A percentile compares a stretch with the other conserved stretches of the same genome.
phyloP scores from a whole-genome alignment of 2,113 vertebrate species.

The Entelurus aequoreus region DNA sequence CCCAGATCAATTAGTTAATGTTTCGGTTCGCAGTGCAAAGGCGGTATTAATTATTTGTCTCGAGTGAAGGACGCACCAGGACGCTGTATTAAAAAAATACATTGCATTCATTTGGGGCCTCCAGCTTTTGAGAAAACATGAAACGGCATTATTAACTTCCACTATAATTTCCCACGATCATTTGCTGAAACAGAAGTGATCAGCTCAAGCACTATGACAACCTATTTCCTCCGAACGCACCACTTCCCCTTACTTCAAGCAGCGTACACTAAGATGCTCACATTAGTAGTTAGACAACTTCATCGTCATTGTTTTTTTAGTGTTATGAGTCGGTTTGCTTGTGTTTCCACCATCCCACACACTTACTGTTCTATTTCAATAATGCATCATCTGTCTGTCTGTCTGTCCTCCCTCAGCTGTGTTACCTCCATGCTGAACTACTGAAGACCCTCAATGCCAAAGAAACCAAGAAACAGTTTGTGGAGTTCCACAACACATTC shows the following conservation, averaged over 20 bases:
- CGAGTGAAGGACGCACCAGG: neutral
- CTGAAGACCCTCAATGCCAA: conserved; percentile 75
- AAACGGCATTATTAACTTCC: neutral
- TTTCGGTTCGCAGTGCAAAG: too few species aligned
- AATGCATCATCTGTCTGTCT: too few species aligned
- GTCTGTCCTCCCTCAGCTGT: conserved; percentile 71
- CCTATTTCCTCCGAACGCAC: neutral
- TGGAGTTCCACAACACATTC: conserved; percentile 83
- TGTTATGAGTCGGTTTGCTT: neutral
- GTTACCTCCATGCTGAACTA: conserved; percentile 83
- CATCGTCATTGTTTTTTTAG: neutral
- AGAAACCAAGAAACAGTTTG: conserved; percentile 84
- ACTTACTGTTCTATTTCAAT: neutral
- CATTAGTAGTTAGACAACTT: neutral
- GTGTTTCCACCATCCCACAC: neutral
- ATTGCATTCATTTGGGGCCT: neutral
- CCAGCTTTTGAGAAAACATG: neutral
- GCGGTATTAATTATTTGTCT: too few species aligned
- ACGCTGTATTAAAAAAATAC: neutral
- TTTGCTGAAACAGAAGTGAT: conserved; percentile 46
- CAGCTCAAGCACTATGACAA: conserved; percentile 46
- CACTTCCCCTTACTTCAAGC: neutral
- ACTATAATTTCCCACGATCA: neutral
- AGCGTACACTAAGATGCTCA: neutral
- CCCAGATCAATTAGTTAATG: too few species aligned